Evolutionary conservation across 2,113 vertebrate species (phyloP), one percentile per base, ranked within the genome.

Genomic region (Grus americana): DNA sequence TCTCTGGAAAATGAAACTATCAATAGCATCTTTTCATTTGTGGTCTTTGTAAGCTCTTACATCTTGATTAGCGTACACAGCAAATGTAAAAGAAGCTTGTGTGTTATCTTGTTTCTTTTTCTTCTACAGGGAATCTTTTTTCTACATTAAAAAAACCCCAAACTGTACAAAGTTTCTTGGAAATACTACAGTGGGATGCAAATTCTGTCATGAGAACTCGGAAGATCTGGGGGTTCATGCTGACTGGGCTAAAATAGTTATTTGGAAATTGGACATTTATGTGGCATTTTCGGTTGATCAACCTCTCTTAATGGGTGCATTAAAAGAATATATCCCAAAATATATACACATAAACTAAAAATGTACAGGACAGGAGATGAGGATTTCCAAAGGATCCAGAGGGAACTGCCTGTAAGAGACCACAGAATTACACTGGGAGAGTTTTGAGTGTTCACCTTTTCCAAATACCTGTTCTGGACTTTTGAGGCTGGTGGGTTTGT

Each of bases 1-100:
- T 95, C 82, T 86, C 79, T 87, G 86, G 91, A 97, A 97, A 95
- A 87, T 7, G 32, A 92, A 90, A 68, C 61, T 74, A 26, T 46
- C 57, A 55, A 30, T 17, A 80, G 40, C 38, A 74, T 74, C 71
- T 90, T 72, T 74, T 92, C 19, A 49, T 83, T 44, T 92, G 73
- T 1, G 23, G 65, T 88, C 76, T 92, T 74, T 65, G 67, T 14
- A 16, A 90, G 55, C 63, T 86, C 71, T 73, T 80, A 15, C 75
- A 75, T 94, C 82, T 91, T 72, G 49, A 93, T 94, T 32, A 78
- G 30, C 10, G 23, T 26, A 54, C 44, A 30, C 27, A 85, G 67
- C 32, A 89, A 82, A 70, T 5, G 54, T 92, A 90, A 84, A 84
- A 52, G 14, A 74, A 80, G 18, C 22, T 65, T 5, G 5, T 72